Conservation (phyloP, 2,888 invertebrate genomes). For the Himalopsyche tibetana region DNA sequence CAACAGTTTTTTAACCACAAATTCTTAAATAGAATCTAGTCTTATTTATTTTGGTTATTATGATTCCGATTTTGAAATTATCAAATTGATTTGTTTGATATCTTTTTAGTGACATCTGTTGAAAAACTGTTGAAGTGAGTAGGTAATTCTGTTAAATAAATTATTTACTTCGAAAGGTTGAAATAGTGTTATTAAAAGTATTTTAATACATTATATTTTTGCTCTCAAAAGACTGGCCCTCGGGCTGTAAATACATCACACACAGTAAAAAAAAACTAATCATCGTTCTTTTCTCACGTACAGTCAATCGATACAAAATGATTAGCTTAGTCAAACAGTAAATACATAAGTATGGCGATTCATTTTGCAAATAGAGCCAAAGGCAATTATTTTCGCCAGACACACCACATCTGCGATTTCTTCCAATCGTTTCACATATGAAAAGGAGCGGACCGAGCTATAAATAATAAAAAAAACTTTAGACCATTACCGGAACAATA, state of each 20-base stretch:
- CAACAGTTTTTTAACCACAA: no score
- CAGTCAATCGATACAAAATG: constrained; percentile 31
- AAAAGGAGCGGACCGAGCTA: not conserved
- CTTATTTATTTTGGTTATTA: no score
- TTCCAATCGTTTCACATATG: constrained; percentile 10
- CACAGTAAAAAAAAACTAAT: not conserved
- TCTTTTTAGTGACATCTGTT: no score
- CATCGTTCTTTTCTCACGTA: constrained; percentile 8
- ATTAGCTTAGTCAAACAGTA: constrained; percentile 37
- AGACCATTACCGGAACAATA: no score
- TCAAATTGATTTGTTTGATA: no score
- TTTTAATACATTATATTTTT: not conserved
- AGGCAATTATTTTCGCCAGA: constrained; percentile 38
- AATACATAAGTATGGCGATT: constrained; percentile 27
- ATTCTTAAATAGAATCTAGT: no score
- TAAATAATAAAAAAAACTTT: no score
- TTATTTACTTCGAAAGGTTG: no score
- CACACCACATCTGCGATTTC: constrained; percentile 31
- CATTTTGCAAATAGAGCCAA: constrained; percentile 37
- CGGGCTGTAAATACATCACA: not conserved
- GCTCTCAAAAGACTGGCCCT: not conserved
- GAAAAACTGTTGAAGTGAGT: no score
- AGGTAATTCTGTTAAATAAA: no score
- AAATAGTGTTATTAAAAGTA: no score
- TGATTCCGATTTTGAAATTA: no score